A percentile compares a stretch with the other conserved stretches of the same genome.
Conservation (phyloP, 2,797 vertebrate species). For the Silurus lanzhouensis region DNA sequence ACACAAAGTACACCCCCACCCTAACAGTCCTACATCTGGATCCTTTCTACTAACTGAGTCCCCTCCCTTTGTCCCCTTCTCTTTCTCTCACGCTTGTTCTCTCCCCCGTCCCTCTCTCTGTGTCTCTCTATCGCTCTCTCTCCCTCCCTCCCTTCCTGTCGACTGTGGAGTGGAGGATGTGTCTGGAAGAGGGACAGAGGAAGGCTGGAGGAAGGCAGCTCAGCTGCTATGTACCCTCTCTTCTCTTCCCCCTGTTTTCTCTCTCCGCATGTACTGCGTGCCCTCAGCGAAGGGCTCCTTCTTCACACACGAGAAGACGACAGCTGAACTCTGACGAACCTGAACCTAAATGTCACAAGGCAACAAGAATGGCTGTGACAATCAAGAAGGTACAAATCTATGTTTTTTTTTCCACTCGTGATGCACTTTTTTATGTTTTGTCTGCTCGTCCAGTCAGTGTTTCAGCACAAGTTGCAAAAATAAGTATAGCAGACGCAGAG, state of each 20-base stretch:
- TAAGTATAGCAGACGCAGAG: neutral
- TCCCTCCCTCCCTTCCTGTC: constrained; percentile 71
- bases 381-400: constrained; percentile 69
- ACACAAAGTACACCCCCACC: constrained; percentile 49
- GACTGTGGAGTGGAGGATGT: constrained; percentile 75
- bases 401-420: neutral
- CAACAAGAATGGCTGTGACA: constrained; percentile 67
- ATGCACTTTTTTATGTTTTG: neutral
- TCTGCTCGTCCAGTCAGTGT: neutral
- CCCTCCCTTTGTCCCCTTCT: constrained; percentile 22
- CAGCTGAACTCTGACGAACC: constrained; percentile 62
- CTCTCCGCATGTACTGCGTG: constrained; percentile 49
- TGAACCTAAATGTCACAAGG: constrained; percentile 76
- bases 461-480: constrained; percentile 6
- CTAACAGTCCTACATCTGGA: constrained; percentile 49
- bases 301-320: constrained; percentile 42
- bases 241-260: constrained; percentile 48
- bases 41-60: constrained; percentile 39
- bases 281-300: constrained; percentile 62
- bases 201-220: constrained; percentile 45
- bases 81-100: constrained; percentile 28
- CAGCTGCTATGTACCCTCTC: constrained; percentile 50
- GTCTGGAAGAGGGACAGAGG: constrained; percentile 65
- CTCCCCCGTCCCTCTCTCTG: neutral
- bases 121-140: neutral